Evolutionary conservation across 2,888 invertebrate species (phyloP), one percentile per base, ranked within the genome.

Genomic region (Brachynemurus nebulosus): DNA sequence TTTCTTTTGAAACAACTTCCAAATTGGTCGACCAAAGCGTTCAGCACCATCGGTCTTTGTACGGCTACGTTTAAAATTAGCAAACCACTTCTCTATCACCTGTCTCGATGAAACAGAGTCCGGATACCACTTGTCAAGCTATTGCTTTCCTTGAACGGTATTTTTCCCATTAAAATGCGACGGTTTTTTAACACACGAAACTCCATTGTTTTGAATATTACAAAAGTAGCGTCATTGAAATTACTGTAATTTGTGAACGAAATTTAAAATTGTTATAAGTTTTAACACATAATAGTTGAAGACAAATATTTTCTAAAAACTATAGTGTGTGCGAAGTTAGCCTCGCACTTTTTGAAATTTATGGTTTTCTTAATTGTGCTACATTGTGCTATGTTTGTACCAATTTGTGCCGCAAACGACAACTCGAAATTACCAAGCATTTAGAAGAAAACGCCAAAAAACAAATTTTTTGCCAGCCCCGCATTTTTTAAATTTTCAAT

Each of bases 161-260:
- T 45, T 52, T 51, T 52, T 45, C 42, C 40, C 47, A 46, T 49
- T 37, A 48, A 47, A 49, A 46, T 49, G 34, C 49, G 50, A 36
- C 49, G 46, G 44, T 49, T 46, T 42, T 47, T 49, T 39, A 47
- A 50, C 17, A 47, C 48, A 45, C 45, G 40, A 45, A 33, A 48
- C 44, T 47, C 42, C 39, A 47, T 44, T 43, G 40, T 49, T 43
- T 46, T 44, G 39, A 40, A 45, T 45, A 41, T 47, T 33, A 45
- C 42, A 47, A 48, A 48, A 46, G 44, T 44, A 40, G 44, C 44
- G 36, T 44, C 44, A 44, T 39, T 44, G n/a, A 20, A 18, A 44
- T 12, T 16, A 41, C 44, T 20, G 23, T 44, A 44, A 44, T 25
- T 44, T 23, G 6, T 3, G 7, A 44, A 37, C 44, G 40, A 20